Percentiles rank a stretch among this genome's conserved stretches.
Evolutionary conservation across 2,113 vertebrate genomes (phyloP).

Genomic region (Pristiophorus japonicus): DNA sequence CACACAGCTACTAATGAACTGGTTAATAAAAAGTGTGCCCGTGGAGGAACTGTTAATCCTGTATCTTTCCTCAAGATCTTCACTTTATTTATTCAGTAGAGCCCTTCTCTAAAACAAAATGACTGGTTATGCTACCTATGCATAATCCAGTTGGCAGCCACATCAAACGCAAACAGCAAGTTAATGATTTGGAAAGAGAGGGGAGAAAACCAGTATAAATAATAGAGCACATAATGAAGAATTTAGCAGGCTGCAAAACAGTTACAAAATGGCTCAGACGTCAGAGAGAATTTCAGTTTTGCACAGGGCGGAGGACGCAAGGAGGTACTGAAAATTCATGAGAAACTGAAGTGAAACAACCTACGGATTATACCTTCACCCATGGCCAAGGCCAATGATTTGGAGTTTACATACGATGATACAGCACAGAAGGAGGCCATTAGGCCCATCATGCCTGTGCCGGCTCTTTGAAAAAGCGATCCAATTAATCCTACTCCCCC

Average conservation of each 20-base stretch:
- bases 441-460: not conserved
- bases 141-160: not conserved
- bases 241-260: not conserved
- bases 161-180: constrained; percentile 9
- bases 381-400: not conserved
- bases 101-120: not conserved
- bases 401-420: not conserved
- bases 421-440: not conserved
- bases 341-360: not conserved
- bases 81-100: not conserved
- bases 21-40: not conserved
- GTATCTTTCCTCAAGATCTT: not conserved
- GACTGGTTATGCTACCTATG: not conserved
- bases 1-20: not conserved
- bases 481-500: no score
- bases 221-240: not conserved
- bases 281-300: not conserved
- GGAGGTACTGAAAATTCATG: not conserved
- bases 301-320: not conserved
- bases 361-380: not conserved
- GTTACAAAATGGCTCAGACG: not conserved
- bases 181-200: not conserved
- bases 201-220: not conserved
- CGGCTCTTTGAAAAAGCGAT: no score
- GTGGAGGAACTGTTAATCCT: not conserved